Base-by-base conservation (phyloP, 2,113 vertebrate genomes). In the Rhynchomys soricoides region DNA sequence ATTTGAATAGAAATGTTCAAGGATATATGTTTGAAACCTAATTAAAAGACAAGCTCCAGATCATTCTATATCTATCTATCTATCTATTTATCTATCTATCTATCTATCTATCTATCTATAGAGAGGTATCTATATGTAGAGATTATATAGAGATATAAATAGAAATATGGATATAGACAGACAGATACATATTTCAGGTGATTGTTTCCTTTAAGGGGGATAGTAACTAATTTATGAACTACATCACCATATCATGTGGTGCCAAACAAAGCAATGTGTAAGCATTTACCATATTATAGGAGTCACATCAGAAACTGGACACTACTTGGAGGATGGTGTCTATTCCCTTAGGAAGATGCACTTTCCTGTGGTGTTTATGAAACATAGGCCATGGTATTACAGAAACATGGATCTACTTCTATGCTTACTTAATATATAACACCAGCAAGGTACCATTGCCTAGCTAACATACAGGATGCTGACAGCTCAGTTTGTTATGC, bases 401-500 rank as follows among this genome's bases (percentile, higher is more conserved):
- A 89, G n/a, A 77, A 1, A 48, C 37, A 81, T 24, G 21, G 7
- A 43, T 37, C 48, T 40, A 59, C 43, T 70, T 73, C 7, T 34
- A 29, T 74, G 52, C 70, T 89, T 75, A 50, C 11, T 85, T 64
- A 81, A 45, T 74, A 31, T 6, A 34, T 4, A 68, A 5, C 1
- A 86, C 89, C 48, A 73, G 26, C 6, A 19, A 71, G 31, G 10
- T 68, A n/a, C 68, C 19, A 55, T 13, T 83, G 75, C 59, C 45
- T 55, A 37, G 29, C 86, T 73, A 50, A 37, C 16, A 48, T 5
- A 5, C 62, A 68, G 68, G 37, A 75, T 52, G 55, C 73, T 87
- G 90, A 90, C 83, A 93, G 83, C 43, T 92, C 70, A 13, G 48
- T 93, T 50, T 71, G 64, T 97, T 97, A 95, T 55, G 96, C 48